Percentiles rank a stretch among this genome's conserved stretches.
Conservation (phyloP, 2,113 vertebrate genomes). For the Nibea coibor region DNA sequence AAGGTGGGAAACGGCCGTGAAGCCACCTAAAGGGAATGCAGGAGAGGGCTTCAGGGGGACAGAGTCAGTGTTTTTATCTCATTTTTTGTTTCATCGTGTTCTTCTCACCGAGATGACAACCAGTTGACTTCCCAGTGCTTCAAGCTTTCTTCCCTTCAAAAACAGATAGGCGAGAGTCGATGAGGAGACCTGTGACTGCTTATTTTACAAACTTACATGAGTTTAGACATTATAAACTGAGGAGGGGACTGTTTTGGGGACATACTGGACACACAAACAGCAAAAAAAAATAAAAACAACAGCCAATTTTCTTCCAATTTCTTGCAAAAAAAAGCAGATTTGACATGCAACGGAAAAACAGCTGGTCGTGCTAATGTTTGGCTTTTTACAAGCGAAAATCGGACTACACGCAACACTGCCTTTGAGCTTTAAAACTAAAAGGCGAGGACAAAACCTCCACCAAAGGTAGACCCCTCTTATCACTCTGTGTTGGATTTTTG, state of each 20-base stretch:
- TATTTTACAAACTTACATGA: constrained; percentile 44
- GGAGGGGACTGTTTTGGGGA: constrained; percentile 15
- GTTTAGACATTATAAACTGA: constrained; percentile 25
- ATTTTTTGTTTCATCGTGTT: constrained; percentile 50
- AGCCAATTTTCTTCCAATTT: constrained; percentile 10
- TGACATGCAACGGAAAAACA: constrained; percentile 58
- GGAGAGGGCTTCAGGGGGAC: constrained; percentile 45
- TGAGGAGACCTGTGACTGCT: constrained; percentile 63
- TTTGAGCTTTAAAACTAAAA: constrained; percentile 33
- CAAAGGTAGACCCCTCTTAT: not conserved
- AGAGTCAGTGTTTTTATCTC: constrained; percentile 58
- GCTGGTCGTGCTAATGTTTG: constrained; percentile 34
- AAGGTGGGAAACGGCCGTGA: constrained; percentile 36
- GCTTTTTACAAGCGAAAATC: constrained; percentile 1
- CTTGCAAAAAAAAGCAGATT: constrained; percentile 32
- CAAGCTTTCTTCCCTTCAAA: constrained; percentile 87
- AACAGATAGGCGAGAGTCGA: constrained; percentile 75
- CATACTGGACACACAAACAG: constrained; percentile 43
- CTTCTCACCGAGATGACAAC: constrained; percentile 84
- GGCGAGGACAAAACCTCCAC: not conserved
- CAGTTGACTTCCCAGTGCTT: constrained; percentile 87
- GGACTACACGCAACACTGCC: constrained; percentile 33
- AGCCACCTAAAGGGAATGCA: constrained; percentile 49
- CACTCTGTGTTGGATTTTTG: not conserved
- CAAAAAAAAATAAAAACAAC: not conserved